Evolutionary conservation across 2,888 invertebrate genomes (phyloP).

Genomic region (Fabriciana adippe): DNA sequence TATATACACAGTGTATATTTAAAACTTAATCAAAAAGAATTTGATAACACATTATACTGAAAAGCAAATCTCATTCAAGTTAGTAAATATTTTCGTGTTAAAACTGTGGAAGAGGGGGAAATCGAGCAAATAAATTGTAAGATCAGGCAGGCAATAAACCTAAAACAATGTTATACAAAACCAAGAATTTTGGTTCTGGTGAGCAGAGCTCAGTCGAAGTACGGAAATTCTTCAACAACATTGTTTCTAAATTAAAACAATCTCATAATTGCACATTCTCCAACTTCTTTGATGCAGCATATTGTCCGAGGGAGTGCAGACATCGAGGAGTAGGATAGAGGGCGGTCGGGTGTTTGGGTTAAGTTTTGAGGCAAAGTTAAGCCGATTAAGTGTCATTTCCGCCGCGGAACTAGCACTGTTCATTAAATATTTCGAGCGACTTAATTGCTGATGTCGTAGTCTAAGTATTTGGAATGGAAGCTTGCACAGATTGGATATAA

Average conservation of each 20-base stretch:
- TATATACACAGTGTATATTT: too few species aligned
- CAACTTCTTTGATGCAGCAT: slow-evolving; percentile 79
- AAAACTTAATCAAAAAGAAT: too few species aligned
- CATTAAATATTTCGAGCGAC: slow-evolving; percentile 80
- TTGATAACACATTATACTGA: too few species aligned
- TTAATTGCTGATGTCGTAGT: slow-evolving; percentile 74
- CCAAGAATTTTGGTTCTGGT: slow-evolving; percentile 79
- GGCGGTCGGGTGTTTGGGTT: slow-evolving; percentile 48
- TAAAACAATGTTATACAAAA: slow-evolving; percentile 74
- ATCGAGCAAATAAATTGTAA: slow-evolving; percentile 53
- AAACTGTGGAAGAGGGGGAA: slow-evolving; percentile 30
- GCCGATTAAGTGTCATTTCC: slow-evolving; percentile 81
- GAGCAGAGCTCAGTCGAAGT: slow-evolving; percentile 69
- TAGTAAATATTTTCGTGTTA: slow-evolving; percentile 35
- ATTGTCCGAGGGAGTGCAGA: slow-evolving; percentile 53
- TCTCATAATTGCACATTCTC: slow-evolving; percentile 82
- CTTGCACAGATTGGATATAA: slow-evolving; percentile 47
- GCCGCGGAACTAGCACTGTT: slow-evolving; percentile 77
- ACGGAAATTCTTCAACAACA: slow-evolving; percentile 78
- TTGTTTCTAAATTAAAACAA: slow-evolving; percentile 82
- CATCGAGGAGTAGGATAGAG: slow-evolving; percentile 44
- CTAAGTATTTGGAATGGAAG: slow-evolving; percentile 45
- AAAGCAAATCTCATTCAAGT: slow-evolving; percentile 31
- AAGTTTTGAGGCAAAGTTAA: slow-evolving; percentile 79
- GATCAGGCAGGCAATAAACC: slow-evolving; percentile 67